Conservation (phyloP, 2,888 invertebrate species). For the Magallana nippona region DNA sequence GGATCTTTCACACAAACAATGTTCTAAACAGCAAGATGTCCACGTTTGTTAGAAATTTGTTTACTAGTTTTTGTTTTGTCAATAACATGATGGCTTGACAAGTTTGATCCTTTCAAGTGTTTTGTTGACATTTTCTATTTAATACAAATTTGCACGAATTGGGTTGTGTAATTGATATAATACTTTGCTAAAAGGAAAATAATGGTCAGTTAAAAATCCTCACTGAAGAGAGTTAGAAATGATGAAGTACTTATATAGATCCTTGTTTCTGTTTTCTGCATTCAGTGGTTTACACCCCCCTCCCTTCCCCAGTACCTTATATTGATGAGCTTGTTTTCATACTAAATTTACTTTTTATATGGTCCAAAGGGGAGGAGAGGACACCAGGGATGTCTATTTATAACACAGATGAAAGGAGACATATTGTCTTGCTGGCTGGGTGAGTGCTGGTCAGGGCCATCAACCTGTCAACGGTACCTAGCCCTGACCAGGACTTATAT, state of each 20-base stretch:
- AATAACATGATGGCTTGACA: neutral
- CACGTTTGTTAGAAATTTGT: neutral
- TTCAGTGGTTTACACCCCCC: too few relatives aligned
- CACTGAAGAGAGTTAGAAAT: too few relatives aligned
- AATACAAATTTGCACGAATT: too few relatives aligned
- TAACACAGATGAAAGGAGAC: neutral
- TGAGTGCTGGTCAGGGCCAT: conserved; percentile 1
- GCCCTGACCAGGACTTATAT: neutral
- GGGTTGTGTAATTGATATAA: too few relatives aligned
- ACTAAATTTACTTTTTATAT: neutral
- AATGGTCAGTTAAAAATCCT: too few relatives aligned
- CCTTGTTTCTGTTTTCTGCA: too few relatives aligned
- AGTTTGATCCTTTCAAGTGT: conserved; percentile 7
- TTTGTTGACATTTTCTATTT: neutral
- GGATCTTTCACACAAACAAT: neutral
- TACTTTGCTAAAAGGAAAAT: too few relatives aligned
- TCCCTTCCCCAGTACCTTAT: too few relatives aligned
- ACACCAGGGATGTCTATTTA: neutral
- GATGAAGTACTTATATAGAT: too few relatives aligned
- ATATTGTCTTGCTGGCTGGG: neutral
- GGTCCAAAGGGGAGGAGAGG: neutral
- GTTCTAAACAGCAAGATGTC: conserved; percentile 3
- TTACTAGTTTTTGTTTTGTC: neutral
- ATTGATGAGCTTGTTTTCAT: conserved; percentile 7
- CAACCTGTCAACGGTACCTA: neutral